A percentile compares a stretch with the other conserved stretches of the same genome.
These are phyloP conservation scores for Eumacrocentrus americanus DNA, from an alignment of 2,888 invertebrate species.

Conservation along the genomic window DNA sequence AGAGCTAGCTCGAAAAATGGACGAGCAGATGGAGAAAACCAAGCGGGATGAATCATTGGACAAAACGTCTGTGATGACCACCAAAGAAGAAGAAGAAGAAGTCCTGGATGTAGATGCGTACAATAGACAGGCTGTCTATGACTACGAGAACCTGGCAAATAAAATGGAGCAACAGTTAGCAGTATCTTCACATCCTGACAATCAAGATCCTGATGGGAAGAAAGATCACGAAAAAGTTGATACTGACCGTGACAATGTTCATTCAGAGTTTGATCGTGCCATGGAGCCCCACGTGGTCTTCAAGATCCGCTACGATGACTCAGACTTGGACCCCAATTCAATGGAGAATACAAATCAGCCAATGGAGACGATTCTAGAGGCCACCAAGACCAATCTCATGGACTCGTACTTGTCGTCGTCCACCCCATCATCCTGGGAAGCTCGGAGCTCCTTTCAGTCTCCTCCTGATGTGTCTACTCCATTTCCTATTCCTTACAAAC, in stretches of 20 bases:
- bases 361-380: neutral
- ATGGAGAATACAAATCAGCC: conserved; percentile 39
- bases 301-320: conserved; percentile 55
- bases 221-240: conserved; percentile 24
- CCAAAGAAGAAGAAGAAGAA: conserved; percentile 25
- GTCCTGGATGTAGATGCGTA: conserved; percentile 46
- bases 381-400: neutral
- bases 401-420: conserved; percentile 19
- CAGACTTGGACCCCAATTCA: conserved; percentile 52
- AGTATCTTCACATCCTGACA: conserved; percentile 15
- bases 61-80: conserved; percentile 12
- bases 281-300: conserved; percentile 57
- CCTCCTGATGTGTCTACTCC: conserved; percentile 22
- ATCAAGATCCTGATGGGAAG: conserved; percentile 21
- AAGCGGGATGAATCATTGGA: neutral
- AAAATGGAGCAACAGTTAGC: conserved; percentile 37
- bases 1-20: conserved; percentile 45
- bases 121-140: conserved; percentile 54
- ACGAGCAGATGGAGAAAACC: conserved; percentile 36
- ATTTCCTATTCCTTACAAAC: neutral
- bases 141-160: conserved; percentile 53
- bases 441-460: conserved; percentile 20
- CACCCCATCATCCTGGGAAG: conserved; percentile 16
- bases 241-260: conserved; percentile 27
- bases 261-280: conserved; percentile 44